Evolutionary conservation across 1,140 invertebrate species (phyloP), one percentile per base, ranked within the genome.

Genomic region (Anagrus nilaparvatae): DNA sequence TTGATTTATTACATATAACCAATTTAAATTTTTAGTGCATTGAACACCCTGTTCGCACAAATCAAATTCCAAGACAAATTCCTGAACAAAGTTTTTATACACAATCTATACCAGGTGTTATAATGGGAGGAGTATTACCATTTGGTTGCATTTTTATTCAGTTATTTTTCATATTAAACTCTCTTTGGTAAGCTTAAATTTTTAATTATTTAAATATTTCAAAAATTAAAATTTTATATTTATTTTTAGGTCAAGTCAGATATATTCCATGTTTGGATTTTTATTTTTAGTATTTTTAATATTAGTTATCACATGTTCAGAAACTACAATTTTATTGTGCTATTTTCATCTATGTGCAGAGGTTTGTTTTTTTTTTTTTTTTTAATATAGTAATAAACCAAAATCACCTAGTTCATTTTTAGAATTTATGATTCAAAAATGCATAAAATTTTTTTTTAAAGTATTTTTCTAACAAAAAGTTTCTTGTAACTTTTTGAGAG

Each of bases 181-280:
- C 93, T 20, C 83, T 99, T 33, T 99, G 96, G 96, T 93, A 54
- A 49, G 30, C 44, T 29, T 23, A 30, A 29, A n/a, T 43, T 21
- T 10, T 43, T n/a, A 21, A 32, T 30, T 8, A 29, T 27, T 6
- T 24, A 36, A 9, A 17, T 36, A 28, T 32, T n/a, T n/a, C n/a
- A n/a, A n/a, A n/a, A n/a, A n/a, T n/a, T n/a, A n/a, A n/a, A n/a
- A n/a, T n/a, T n/a, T n/a, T n/a, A n/a, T 23, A 36, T 41, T 33
- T 44, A 34, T 32, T 46, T 50, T 5, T 38, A 63, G 60, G 63
- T 83, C 84, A 28, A 83, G 79, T 58, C 87, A 95, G 71, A 95
- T 94, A 69, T 98, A 98, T 65, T 99, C 98, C 74, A 98, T 99
- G 95, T 99, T 99, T 69, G 96, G 96, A 49, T 98, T 99, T 69